These are phyloP conservation scores for Diogma glabrata DNA, from an alignment of 2,888 invertebrate genomes.

Conservation along the genomic window DNA sequence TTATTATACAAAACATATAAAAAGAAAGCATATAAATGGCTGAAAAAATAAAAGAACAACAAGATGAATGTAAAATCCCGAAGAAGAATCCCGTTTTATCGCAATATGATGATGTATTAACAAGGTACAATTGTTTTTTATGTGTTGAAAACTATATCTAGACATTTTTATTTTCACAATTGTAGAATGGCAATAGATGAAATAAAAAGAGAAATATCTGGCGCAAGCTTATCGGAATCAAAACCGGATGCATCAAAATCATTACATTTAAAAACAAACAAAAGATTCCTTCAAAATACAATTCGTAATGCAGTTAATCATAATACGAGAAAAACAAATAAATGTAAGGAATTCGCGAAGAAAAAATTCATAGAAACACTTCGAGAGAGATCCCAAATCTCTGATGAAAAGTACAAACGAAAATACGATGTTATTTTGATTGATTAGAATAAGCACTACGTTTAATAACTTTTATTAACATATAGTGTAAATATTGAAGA, in stretches of 20 bases:
- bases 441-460: too few species aligned
- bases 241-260: neutral
- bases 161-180: too few species aligned
- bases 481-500: too few species aligned
- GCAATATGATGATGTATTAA: conserved; percentile 1
- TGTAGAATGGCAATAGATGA: conserved; percentile 3
- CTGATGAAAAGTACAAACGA: too few species aligned
- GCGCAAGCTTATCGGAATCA: too few species aligned
- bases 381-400: too few species aligned
- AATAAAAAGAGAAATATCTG: conserved; percentile 4
- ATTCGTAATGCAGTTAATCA: neutral
- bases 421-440: too few species aligned
- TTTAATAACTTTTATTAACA: too few species aligned
- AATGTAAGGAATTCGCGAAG: neutral
- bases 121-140: neutral
- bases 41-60: neutral
- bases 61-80: too few species aligned
- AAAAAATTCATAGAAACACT: too few species aligned
- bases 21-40: neutral
- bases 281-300: conserved; percentile 3
- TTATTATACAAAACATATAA: conserved; percentile 1
- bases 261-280: neutral
- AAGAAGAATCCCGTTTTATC: too few species aligned
- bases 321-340: neutral
- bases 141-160: neutral